These are phyloP conservation scores for Nothocercus julius DNA, from an alignment of 2,113 vertebrate genomes.

Conservation along the genomic window DNA sequence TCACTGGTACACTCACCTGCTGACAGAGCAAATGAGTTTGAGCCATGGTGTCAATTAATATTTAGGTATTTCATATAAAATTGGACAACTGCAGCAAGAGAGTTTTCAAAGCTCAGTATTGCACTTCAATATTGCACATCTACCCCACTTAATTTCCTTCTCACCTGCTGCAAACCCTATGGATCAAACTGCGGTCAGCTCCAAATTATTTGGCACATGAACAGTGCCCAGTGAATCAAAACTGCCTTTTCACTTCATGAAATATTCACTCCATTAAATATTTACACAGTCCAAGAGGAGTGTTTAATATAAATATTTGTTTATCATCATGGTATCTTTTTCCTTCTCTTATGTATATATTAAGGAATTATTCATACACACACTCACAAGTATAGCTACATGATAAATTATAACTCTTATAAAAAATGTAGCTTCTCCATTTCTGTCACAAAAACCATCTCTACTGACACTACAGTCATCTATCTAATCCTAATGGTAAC, in stretches of 20 bases:
- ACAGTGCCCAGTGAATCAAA: background rate
- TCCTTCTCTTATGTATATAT: background rate
- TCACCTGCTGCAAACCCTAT: background rate
- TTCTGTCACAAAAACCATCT: background rate
- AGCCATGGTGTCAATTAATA: background rate
- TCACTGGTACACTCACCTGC: background rate
- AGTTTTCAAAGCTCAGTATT: background rate
- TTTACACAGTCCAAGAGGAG: background rate
- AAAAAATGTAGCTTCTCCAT: background rate
- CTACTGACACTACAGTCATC: background rate
- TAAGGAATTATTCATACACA: background rate
- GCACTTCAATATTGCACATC: background rate
- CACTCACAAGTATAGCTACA: background rate
- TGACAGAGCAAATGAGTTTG: background rate
- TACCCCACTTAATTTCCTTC: background rate
- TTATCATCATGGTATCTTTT: background rate
- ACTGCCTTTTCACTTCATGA: background rate
- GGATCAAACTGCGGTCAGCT: conserved; percentile 3
- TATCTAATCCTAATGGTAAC: background rate
- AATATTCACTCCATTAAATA: background rate
- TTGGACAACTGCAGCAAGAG: background rate
- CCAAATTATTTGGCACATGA: background rate
- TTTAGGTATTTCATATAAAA: background rate
- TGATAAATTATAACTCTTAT: background rate
- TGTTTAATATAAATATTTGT: background rate